Base-by-base conservation (phyloP, 2,888 invertebrate species). In the Phaedon cochleariae region DNA sequence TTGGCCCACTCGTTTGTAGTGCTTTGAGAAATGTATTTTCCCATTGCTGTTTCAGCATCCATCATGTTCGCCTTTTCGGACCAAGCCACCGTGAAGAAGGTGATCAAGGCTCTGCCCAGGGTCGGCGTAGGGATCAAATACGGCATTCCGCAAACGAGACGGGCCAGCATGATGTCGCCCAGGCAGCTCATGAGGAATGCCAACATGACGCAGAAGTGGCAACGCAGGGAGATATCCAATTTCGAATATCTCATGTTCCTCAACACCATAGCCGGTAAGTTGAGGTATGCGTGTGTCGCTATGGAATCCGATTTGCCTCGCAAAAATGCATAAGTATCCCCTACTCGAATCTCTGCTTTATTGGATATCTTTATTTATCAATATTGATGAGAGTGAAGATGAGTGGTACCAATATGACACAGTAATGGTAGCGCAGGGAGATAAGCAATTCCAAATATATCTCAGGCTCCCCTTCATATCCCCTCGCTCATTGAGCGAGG, bases 231-330 rank as follows among this genome's bases (percentile, higher is more conserved):
- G 85, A 98, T 99, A 78, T 97, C 98, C 69, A 99, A 99, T 86
- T 99, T 99, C 85, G 99, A 99, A 86, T 99, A 99, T 84, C 89
- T 99, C 77, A 99, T 99, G 98, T 99, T 99, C 87, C 90, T 99
- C 74, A 99, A 99, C 84, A 99, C 99, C 17, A 98, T 99, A 73
- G 98, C 99, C 67, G 97, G 95, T 94, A 80, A 87, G 89, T 80
- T 49, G 18, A 51, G 48, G 20, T 41, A 41, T 41, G 26, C 4
- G 26, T 26, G 6, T 34, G n/a, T n/a, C 41, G 41, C 41, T 15
- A 41, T 12, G 41, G 15, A 15, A n/a, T 41, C 2, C 15, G 15
- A 41, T 15, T 41, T n/a, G 15, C 15, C n/a, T 15, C 4, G 12
- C 41, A 41, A 15, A 9, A 41, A 10, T 15, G 15, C 41, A 10